Base-by-base conservation (phyloP, 2,113 vertebrate genomes). In the Prolemur simus region DNA sequence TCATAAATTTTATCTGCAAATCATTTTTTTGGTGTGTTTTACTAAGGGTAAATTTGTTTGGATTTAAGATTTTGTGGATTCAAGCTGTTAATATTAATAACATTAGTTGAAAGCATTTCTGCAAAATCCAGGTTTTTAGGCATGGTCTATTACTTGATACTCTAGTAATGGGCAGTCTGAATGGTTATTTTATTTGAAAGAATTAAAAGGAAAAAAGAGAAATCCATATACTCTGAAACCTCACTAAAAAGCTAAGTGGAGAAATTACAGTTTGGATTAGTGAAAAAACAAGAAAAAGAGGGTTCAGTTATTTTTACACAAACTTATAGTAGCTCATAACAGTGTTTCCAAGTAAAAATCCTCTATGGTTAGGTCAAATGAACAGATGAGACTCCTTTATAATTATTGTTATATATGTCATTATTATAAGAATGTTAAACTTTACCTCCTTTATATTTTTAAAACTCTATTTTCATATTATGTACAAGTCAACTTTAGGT, bases 1-100 rank as follows among this genome's bases (percentile, higher is more conserved):
- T 95, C 73, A 71, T 1, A 80, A 89, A 88, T 77, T 93, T 78
- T 17, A n/a, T 39, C 63, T 37, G 20, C 69, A 95, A 95, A 64
- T 32, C 58, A 45, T 68, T 68, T 73, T 91, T 91, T 87, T 83
- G 1, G 5, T 29, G 60, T 83, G 9, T 73, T 83, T 94, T 66
- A 88, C 39, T 29, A n/a, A 90, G 54, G 32, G 66, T 82, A 97
- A 77, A 60, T 82, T 85, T 52, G 64, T 73, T 91, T 91, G 71
- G 77, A 91, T 37, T 97, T 95, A 95, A 77, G 88, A 68, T 82
- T 96, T 86, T 82, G 82, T 97, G 93, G 89, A 91, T 94, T 97
- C 25, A 82, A 88, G 69, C 34, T 93, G 47, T 89, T 95, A 82
- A 88, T 56, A 56, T 78, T 93, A 88, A 15, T 88, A 56, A 64